Evolutionary conservation across 2,113 vertebrate species (phyloP).

Genomic region (Thymallus thymallus): DNA sequence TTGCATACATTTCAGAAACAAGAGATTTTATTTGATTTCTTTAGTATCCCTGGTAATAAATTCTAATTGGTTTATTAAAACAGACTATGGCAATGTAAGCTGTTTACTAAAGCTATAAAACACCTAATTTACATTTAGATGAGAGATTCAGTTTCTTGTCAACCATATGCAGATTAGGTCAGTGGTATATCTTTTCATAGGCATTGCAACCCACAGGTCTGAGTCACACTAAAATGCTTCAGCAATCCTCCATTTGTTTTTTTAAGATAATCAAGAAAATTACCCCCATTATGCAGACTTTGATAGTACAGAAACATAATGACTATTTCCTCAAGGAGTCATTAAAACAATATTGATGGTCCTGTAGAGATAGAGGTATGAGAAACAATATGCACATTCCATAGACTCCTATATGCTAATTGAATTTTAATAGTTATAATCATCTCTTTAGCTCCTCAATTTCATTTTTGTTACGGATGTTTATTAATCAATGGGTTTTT

Average conservation of each 20-base stretch:
- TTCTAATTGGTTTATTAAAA: conserved; percentile 72
- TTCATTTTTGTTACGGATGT: conserved; percentile 40
- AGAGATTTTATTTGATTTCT: conserved; percentile 49
- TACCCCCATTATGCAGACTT: conserved; percentile 47
- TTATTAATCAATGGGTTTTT: conserved; percentile 13
- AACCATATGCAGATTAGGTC: conserved; percentile 67
- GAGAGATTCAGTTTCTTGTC: conserved; percentile 72
- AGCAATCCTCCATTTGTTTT: no score
- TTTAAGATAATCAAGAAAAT: conserved; percentile 43
- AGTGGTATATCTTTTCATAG: conserved; percentile 64
- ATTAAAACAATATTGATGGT: conserved; percentile 42
- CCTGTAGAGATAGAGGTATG: conserved; percentile 43
- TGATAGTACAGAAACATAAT: conserved; percentile 46
- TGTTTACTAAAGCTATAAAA: conserved; percentile 75
- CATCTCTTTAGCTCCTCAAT: conserved; percentile 48
- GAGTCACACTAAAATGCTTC: conserved; percentile 14
- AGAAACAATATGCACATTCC: conserved; percentile 44
- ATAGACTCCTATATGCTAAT: conserved; percentile 50
- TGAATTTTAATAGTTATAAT: conserved; percentile 54
- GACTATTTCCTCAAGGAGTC: conserved; percentile 47
- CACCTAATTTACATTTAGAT: conserved; percentile 79
- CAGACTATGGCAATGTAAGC: conserved; percentile 69
- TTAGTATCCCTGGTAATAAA: conserved; percentile 58
- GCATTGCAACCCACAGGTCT: conserved; percentile 62
- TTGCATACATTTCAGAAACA: conserved; percentile 38